Base-by-base conservation (phyloP, 2,113 vertebrate genomes). In the Mola mola region DNA sequence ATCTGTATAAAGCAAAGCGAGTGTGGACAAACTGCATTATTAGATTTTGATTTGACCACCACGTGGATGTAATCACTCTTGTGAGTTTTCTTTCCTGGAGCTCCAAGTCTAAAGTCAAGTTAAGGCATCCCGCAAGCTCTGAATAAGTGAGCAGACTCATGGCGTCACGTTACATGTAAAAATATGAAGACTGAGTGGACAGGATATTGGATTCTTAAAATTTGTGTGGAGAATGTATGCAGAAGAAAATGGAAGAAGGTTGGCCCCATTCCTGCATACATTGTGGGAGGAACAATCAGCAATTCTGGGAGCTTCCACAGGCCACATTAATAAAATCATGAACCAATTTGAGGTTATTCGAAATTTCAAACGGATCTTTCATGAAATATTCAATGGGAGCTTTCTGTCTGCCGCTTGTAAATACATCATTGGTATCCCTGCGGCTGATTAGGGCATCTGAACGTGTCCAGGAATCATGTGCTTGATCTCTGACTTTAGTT, bases 261-360 rank as follows among this genome's bases (percentile, higher is more conserved):
- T 28, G 8, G 26, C 26, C 26, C 26, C 26, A 5, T 28, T 28
- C 26, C 8, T 28, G 4, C 80, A 55, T 63, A 77, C 50, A 60
- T 69, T 1, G 19, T 34, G 37, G 40, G 63, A 71, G 78, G 83
- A 87, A 85, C 73, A 82, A 83, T 88, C 63, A 79, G 72, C 43
- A 25, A 86, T 86, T 87, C 72, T 72, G 52, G 73, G 69, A 75
- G 81, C 81, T 82, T 89, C 81, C 64, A 74, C 28, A 31, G 65
- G 44, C 53, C 29, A 34, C 69, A 87, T 88, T 83, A 90, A 88
- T 40, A 88, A 88, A 90, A 87, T 84, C 78, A 90, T 90, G 81
- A 88, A 82, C 85, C 81, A 83, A 87, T 90, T 89, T 88, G 62
- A 67, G 60, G 68, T 86, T 65, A 73, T 84, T 87, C 41, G 71